Conservation (phyloP, 1,140 invertebrate species). For the Phenacoccus solenopsis region DNA sequence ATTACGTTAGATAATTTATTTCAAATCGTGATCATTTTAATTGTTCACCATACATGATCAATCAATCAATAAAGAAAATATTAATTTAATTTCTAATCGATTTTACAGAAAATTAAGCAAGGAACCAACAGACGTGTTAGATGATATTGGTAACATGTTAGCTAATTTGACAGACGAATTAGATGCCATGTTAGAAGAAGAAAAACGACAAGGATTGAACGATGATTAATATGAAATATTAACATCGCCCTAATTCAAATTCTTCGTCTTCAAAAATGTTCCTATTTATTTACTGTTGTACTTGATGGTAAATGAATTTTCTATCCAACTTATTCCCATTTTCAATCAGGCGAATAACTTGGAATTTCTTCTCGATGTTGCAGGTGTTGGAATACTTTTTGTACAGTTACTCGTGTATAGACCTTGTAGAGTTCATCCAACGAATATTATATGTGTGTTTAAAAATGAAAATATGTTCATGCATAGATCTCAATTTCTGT, state of each 20-base stretch:
- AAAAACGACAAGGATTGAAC: slow-evolving; percentile 64
- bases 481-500: not conserved
- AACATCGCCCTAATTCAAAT: not conserved
- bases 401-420: not conserved
- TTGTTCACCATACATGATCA: too few relatives aligned
- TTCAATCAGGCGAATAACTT: too few relatives aligned
- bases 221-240: slow-evolving; percentile 28
- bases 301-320: not conserved
- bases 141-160: slow-evolving; percentile 93
- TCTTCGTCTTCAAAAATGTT: not conserved
- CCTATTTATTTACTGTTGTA: slow-evolving; percentile 6
- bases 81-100: not conserved
- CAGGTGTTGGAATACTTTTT: not conserved
- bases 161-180: slow-evolving; percentile 86
- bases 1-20: too few relatives aligned
- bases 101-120: slow-evolving; percentile 29
- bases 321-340: too few relatives aligned
- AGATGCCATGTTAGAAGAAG: slow-evolving; percentile 87
- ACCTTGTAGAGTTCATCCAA: not conserved
- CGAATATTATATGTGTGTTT: not conserved
- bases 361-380: not conserved
- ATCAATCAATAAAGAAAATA: too few relatives aligned
- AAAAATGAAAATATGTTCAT: not conserved
- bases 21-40: too few relatives aligned
- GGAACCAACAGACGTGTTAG: slow-evolving; percentile 79